A percentile compares a stretch with the other conserved stretches of the same genome.
phyloP scores from a whole-genome alignment of 2,797 vertebrate genomes.

The Helostoma temminkii region DNA sequence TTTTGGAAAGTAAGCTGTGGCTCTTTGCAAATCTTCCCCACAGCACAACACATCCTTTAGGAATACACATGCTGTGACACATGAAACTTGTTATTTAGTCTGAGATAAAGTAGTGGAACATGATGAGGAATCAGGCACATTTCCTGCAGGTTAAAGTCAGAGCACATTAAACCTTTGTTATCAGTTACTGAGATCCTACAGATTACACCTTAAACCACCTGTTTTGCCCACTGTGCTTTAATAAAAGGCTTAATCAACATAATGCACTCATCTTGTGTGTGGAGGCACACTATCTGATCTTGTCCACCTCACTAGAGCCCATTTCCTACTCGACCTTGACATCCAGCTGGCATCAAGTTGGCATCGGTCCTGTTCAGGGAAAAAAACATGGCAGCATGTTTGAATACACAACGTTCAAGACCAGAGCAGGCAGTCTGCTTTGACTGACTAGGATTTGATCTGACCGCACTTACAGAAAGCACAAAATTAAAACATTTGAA shows the following conservation, averaged over 20 bases:
- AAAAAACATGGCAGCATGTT: conserved; percentile 33
- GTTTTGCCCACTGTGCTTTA: conserved; percentile 42
- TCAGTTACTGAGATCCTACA: conserved; percentile 35
- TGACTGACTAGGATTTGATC: background rate
- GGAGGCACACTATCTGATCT: conserved; percentile 63
- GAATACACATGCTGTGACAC: conserved; percentile 1
- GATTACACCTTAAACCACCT: conserved; percentile 61
- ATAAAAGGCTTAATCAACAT: conserved; percentile 66
- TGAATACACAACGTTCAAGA: conserved; percentile 2
- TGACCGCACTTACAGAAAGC: background rate
- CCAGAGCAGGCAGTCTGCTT: background rate
- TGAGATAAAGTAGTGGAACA: conserved; percentile 29
- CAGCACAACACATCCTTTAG: background rate
- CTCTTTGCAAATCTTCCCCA: background rate
- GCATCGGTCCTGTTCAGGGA: conserved; percentile 52
- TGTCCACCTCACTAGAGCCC: conserved; percentile 37
- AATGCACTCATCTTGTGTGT: conserved; percentile 58
- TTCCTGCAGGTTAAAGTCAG: conserved; percentile 43
- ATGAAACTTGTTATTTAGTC: conserved; percentile 7
- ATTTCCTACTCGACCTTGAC: conserved; percentile 57
- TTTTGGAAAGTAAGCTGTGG: background rate
- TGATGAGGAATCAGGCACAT: conserved; percentile 18
- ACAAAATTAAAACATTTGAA: background rate
- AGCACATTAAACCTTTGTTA: conserved; percentile 45
- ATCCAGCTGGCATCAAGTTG: conserved; percentile 71